A percentile compares a stretch with the other conserved stretches of the same genome.
These are phyloP conservation scores for Megalops cyprinoides DNA, from an alignment of 2,797 vertebrate genomes.

Conservation along the genomic window DNA sequence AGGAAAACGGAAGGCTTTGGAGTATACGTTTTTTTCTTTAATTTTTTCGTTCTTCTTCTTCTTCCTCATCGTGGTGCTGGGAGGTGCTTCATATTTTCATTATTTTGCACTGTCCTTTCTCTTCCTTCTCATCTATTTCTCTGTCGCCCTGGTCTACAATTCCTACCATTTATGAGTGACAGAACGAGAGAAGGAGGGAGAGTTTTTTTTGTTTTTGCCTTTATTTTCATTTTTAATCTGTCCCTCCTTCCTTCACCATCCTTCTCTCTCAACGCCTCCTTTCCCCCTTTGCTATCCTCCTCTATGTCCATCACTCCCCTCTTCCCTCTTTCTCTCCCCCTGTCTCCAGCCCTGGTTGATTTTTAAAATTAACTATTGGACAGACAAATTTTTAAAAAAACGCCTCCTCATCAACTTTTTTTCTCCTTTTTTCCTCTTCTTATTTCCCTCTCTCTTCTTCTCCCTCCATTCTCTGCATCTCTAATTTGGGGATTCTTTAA, in stretches of 20 bases:
- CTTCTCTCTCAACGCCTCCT: conserved; percentile 43
- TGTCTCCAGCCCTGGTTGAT: conserved; percentile 65
- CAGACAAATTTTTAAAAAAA: conserved; percentile 64
- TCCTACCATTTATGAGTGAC: conserved; percentile 75
- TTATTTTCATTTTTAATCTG: conserved; percentile 47
- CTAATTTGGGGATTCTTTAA: conserved; percentile 79
- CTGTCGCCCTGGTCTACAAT: conserved; percentile 81
- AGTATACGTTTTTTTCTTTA: conserved; percentile 86
- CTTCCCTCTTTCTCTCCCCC: conserved; percentile 20
- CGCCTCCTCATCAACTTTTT: conserved; percentile 62
- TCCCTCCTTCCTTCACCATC: conserved; percentile 50
- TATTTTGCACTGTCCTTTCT: conserved; percentile 78
- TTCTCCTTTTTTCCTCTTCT: conserved; percentile 51
- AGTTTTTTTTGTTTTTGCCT: conserved; percentile 47
- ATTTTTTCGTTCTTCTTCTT: conserved; percentile 84
- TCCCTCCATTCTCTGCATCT: conserved; percentile 75
- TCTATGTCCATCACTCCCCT: conserved; percentile 17
- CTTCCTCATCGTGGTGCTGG: conserved; percentile 82
- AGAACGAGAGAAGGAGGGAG: conserved; percentile 57
- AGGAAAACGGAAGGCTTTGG: conserved; percentile 83
- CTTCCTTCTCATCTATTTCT: conserved; percentile 81
- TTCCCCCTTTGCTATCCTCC: conserved; percentile 45
- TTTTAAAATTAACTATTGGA: conserved; percentile 70
- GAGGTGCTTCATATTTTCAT: conserved; percentile 81
- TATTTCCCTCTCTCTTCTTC: conserved; percentile 35